phyloP scores from a whole-genome alignment of 2,888 invertebrate species.

The Axea sp. region DNA sequence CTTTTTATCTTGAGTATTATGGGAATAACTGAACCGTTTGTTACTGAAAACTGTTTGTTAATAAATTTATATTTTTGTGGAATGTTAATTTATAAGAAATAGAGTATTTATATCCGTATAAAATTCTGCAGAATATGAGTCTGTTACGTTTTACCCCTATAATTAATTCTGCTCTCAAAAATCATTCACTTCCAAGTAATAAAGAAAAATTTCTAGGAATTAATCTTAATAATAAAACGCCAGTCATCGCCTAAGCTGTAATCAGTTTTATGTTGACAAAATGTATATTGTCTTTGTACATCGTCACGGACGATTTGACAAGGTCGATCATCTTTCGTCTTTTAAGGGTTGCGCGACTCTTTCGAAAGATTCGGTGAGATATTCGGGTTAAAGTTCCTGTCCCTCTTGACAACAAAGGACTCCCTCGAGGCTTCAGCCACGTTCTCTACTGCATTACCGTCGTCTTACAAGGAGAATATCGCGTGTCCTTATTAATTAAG shows the following conservation, averaged over 20 bases:
- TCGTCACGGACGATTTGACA: constrained; percentile 25
- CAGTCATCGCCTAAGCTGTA: neutral
- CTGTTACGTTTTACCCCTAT: no score
- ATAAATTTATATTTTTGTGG: no score
- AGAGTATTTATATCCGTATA: no score
- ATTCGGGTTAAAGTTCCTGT: constrained; percentile 76
- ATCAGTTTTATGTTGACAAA: constrained; percentile 22
- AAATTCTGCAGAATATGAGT: no score
- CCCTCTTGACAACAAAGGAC: constrained; percentile 79
- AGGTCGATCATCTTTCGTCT: constrained; percentile 45
- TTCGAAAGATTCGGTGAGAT: constrained; percentile 61
- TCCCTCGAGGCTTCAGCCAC: constrained; percentile 73
- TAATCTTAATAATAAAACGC: neutral
- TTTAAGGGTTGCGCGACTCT: constrained; percentile 61
- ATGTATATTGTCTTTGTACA: constrained; percentile 24
- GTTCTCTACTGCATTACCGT: constrained; percentile 69
- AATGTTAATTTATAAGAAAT: no score
- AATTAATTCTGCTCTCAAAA: no score
- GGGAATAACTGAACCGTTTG: no score
- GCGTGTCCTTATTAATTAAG: constrained; percentile 80
- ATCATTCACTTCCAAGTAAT: no score
- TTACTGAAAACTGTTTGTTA: no score
- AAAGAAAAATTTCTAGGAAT: no score
- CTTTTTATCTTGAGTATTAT: no score
- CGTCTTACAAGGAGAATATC: constrained; percentile 76